Evolutionary conservation across 2,113 vertebrate species (phyloP).

Genomic region (Cnemophilus loriae): DNA sequence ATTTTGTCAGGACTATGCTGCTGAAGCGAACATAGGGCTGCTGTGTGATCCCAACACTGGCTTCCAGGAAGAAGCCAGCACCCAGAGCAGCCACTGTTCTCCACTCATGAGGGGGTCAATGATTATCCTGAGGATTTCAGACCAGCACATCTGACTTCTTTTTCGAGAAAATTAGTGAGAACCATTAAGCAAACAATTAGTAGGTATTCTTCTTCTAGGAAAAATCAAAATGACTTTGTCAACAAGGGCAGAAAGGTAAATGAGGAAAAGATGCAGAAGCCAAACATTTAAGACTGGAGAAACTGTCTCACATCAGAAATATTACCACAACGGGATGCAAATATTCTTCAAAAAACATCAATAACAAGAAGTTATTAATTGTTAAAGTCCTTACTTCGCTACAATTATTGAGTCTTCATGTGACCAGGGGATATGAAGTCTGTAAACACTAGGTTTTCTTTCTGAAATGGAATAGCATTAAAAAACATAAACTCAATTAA

Average conservation of each 20-base stretch:
- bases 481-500: neutral
- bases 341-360: neutral
- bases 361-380: neutral
- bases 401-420: constrained; percentile 85
- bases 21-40: neutral
- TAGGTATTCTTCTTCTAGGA: neutral
- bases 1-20: neutral
- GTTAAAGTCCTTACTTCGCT: constrained; percentile 74
- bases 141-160: neutral
- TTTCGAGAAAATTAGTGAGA: neutral
- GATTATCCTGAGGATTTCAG: neutral
- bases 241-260: neutral
- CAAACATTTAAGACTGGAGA: neutral
- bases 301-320: neutral
- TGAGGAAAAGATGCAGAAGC: neutral
- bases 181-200: neutral
- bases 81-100: neutral
- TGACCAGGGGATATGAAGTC: constrained; percentile 89
- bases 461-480: constrained; percentile 71
- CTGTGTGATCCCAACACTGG: neutral
- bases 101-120: neutral
- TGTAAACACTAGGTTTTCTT: constrained; percentile 83
- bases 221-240: neutral
- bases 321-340: neutral
- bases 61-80: neutral